phyloP scores from a whole-genome alignment of 2,113 vertebrate species.

The Sander vitreus region DNA sequence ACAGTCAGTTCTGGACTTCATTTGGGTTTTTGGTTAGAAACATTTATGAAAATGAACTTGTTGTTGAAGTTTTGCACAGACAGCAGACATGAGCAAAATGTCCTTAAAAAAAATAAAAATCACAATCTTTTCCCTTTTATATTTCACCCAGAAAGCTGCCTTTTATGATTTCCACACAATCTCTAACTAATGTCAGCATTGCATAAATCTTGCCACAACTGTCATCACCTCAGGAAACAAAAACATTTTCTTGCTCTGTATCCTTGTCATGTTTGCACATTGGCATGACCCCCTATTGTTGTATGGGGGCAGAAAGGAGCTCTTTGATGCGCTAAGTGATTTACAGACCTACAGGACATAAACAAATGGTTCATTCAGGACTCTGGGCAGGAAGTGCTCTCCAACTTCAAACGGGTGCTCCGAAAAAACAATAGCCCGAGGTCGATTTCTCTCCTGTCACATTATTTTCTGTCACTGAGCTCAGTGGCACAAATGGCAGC shows the following conservation, averaged over 20 bases:
- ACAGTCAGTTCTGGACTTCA: neutral
- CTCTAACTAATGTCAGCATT: constrained; percentile 54
- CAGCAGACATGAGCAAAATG: neutral
- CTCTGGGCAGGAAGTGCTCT: constrained; percentile 81
- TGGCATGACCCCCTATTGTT: constrained; percentile 81
- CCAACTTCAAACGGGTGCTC: constrained; percentile 82
- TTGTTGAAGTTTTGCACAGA: neutral
- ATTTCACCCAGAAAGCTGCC: neutral
- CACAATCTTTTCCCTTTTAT: neutral
- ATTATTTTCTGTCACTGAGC: constrained; percentile 63
- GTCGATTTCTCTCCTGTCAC: constrained; percentile 67
- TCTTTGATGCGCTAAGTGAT: constrained; percentile 88
- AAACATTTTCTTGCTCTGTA: constrained; percentile 78
- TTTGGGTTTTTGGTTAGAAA: neutral
- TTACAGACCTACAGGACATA: constrained; percentile 79
- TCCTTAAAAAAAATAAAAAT: neutral
- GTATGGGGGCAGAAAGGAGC: constrained; percentile 64
- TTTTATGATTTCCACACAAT: constrained; percentile 45
- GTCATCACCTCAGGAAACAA: constrained; percentile 77
- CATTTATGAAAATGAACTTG: neutral
- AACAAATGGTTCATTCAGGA: constrained; percentile 83
- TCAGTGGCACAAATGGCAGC: constrained; percentile 59
- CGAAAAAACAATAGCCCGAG: constrained; percentile 78
- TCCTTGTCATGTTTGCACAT: constrained; percentile 82
- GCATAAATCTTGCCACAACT: constrained; percentile 77